phyloP scores from a whole-genome alignment of 2,888 invertebrate genomes.

The Nomada fabriciana region DNA sequence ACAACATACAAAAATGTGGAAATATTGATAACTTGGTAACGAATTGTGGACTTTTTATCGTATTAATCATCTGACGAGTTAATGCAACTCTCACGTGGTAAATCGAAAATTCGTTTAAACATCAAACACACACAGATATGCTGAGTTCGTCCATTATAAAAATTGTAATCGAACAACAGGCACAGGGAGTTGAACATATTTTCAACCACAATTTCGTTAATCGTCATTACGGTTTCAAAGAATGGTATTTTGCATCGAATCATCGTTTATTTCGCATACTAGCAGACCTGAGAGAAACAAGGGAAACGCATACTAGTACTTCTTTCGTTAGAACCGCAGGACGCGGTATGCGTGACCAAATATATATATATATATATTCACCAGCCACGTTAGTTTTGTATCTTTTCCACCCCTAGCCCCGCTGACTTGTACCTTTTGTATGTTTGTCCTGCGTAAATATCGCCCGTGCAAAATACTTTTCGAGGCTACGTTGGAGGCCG shows the following conservation, averaged over 20 bases:
- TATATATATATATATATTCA: conserved; percentile 10
- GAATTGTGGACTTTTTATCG: too few species aligned
- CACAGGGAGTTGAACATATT: background rate
- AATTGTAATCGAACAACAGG: background rate
- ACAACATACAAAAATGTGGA: too few species aligned
- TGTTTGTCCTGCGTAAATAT: conserved; percentile 79
- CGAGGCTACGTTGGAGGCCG: conserved; percentile 79
- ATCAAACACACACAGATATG: background rate
- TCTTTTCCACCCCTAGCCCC: conserved; percentile 20
- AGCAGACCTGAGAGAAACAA: conserved; percentile 12
- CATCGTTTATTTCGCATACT: conserved; percentile 14
- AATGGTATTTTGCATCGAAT: background rate
- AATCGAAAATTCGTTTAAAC: background rate
- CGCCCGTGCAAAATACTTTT: conserved; percentile 78
- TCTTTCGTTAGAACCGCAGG: conserved; percentile 32
- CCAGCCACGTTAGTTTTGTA: conserved; percentile 51
- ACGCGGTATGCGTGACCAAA: conserved; percentile 24
- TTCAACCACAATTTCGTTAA: background rate
- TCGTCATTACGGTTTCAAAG: background rate
- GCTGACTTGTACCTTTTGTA: conserved; percentile 47
- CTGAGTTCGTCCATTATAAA: background rate
- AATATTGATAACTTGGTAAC: too few species aligned
- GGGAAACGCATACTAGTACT: background rate
- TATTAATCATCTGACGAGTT: too few species aligned
- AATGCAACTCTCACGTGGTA: too few species aligned